Evolutionary conservation across 2,888 invertebrate species (phyloP), one percentile per base, ranked within the genome.

Genomic region (Dicyrtoma fusca): DNA sequence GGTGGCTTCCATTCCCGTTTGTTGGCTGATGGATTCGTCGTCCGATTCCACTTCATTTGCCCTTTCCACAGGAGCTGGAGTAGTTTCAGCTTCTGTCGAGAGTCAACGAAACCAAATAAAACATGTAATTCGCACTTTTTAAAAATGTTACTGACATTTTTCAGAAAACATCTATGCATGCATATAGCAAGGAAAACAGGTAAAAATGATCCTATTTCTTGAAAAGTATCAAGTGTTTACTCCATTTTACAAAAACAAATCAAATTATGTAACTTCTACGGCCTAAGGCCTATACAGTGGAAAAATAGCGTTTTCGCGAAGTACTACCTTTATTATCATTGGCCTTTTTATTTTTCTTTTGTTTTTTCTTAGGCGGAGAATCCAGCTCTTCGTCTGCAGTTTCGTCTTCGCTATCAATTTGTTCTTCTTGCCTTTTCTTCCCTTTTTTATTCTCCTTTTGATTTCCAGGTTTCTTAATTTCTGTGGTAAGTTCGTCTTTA

Each of bases 341-440:
- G 13, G n/a, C 5, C 23, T 17, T 65, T 17, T 23, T 65, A 11
- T 45, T 26, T 65, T 55, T 42, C 26, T 55, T 68, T 34, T 53
- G n/a, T 6, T 13, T 69, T 61, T 17, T 44, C 65, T 26, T 34
- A 8, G 34, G 34, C 8, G 34, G 34, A 34, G 34, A 34, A 34
- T 34, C 55, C 25, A 68, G 62, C n/a, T 72, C 70, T 42, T 74
- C 68, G 51, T 74, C 77, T 71, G 69, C 68, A 59, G 62, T 70
- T 53, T 63, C 45, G 25, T 63, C 74, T 73, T 63, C 76, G 76
- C 25, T 73, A 65, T 51, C 63, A 34, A 3, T 34, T 8, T 34
- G 4, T 34, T 5, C 34, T 34, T 34, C 34, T 34, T 34, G 34
- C 34, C 34, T 34, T 34, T 34, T 64, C 45, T 57, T 66, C 19